Conservation (phyloP, 2,797 vertebrate genomes). For the Streptopelia turtur region DNA sequence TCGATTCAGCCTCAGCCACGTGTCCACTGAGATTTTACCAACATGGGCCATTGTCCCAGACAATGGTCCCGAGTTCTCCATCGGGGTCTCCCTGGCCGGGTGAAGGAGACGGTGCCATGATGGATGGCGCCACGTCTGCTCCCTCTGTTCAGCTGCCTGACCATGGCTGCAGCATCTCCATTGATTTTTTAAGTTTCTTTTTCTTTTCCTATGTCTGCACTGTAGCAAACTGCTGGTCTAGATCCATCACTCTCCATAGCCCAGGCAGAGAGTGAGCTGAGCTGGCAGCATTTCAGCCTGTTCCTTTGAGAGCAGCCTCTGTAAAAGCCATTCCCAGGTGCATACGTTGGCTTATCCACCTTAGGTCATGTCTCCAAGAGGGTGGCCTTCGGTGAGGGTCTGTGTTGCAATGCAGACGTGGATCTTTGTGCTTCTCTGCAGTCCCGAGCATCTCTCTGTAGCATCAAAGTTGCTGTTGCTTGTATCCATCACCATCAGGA, state of each 20-base stretch:
- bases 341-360: fast-evolving
- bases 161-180: background rate
- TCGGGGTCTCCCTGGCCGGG: fast-evolving
- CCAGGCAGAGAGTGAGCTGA: background rate
- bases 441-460: fast-evolving
- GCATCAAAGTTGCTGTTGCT: background rate
- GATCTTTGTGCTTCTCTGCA: background rate
- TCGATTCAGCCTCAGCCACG: background rate
- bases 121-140: background rate
- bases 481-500: background rate
- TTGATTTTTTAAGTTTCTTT: slow-evolving; percentile 10
- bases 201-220: background rate
- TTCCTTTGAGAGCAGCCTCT: background rate
- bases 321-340: background rate
- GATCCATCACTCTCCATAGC: background rate
- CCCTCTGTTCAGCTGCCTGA: background rate
- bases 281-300: fast-evolving
- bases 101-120: background rate
- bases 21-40: background rate
- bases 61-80: background rate
- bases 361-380: background rate
- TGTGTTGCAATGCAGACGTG: background rate
- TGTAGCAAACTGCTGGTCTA: background rate
- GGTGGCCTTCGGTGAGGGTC: background rate
- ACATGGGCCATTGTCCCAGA: background rate